Evolutionary conservation across 2,888 invertebrate genomes (phyloP).

Genomic region (Spialia ferax): DNA sequence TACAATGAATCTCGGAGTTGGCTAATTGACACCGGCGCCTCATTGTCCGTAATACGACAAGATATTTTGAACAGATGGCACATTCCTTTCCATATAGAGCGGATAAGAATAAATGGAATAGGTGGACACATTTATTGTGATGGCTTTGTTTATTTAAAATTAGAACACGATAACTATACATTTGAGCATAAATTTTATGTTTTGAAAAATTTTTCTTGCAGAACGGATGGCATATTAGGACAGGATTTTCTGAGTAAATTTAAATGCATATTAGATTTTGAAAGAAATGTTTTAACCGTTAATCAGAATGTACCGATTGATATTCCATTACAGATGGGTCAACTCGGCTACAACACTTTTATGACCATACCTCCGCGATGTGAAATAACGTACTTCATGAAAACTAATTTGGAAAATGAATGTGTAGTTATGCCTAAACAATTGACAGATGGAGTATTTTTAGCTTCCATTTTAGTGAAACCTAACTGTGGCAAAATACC

Average conservation of each 20-base stretch:
- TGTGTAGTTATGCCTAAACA: no score
- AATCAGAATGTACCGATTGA: no score
- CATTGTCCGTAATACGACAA: neutral
- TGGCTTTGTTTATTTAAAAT: neutral
- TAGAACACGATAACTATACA: neutral
- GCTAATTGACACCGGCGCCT: constrained; percentile 6
- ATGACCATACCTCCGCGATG: no score
- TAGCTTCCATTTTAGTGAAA: no score
- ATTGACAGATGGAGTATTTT: no score
- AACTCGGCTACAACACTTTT: no score
- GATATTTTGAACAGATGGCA: constrained; percentile 17
- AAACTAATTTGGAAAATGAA: no score
- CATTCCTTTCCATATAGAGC: constrained; percentile 82
- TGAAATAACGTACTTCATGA: no score
- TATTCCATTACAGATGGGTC: no score
- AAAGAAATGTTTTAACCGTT: no score
- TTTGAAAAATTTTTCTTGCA: constrained; percentile 1
- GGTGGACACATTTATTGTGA: neutral
- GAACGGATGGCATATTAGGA: neutral
- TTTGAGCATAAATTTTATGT: constrained; percentile 8
- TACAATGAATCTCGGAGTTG: neutral
- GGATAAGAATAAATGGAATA: constrained; percentile 47
- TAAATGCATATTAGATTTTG: no score
- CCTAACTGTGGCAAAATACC: no score
- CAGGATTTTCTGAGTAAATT: constrained; percentile 6